Evolutionary conservation across 2,888 invertebrate species (phyloP), one percentile per base, ranked within the genome.

Genomic region (Cecidostiba fungosa): DNA sequence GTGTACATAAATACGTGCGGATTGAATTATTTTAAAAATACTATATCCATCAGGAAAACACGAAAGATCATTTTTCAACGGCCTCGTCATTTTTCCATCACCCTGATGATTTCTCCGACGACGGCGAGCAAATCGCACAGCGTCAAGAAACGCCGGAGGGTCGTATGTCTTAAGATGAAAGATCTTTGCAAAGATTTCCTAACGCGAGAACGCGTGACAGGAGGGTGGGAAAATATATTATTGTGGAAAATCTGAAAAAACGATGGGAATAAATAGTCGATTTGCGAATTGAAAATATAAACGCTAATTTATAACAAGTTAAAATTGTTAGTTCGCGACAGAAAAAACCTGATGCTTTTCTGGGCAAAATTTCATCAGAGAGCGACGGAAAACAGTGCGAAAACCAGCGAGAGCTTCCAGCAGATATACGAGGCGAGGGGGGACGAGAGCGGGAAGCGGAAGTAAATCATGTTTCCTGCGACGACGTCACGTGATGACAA

Each of bases 401-500:
- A 66, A 66, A 66, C 2, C 66, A 29, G 14, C 26, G 66, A 50
- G 36, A 26, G 62, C 32, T 43, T n/a, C 36, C 19, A 12, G 62
- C 12, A n/a, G n/a, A n/a, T n/a, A n/a, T n/a, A 6, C 54, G 62
- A 43, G 32, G 29, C 12, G 69, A 39, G 84, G 69, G 88, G 32
- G 47, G 85, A 77, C n/a, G n/a, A n/a, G n/a, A n/a, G n/a, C n/a
- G 87, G 88, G 88, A 89, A 90, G 88, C 92, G 93, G 93, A 93
- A 93, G 92, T 92, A 92, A 93, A 92, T 92, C 91, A 90, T 91
- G 91, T 91, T 91, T 90, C 90, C 91, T 90, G 90, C 90, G 90
- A 91, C 91, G 91, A 90, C 91, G 92, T 92, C 92, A 92, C 91
- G 91, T 91, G 91, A 92, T 93, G 93, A 93, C 92, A 93, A 93